A percentile compares a stretch with the other conserved stretches of the same genome.
phyloP scores from a whole-genome alignment of 2,113 vertebrate species.

The Scomber scombrus region DNA sequence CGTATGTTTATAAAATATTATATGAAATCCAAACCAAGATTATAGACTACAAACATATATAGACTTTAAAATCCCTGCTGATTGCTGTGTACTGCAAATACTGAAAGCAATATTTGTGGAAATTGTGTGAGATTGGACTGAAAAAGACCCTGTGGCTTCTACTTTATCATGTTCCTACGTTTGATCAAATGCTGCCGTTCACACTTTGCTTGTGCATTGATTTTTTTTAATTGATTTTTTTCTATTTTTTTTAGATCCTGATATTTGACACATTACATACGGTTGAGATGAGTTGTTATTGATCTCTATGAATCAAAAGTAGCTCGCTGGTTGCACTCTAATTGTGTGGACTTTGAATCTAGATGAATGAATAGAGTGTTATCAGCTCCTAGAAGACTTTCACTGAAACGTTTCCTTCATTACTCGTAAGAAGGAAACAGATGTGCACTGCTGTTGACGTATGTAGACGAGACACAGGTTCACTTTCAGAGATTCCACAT shows the following conservation, averaged over 20 bases:
- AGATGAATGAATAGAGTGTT: not conserved
- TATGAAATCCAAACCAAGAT: constrained; percentile 8
- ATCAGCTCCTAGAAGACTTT: constrained; percentile 9
- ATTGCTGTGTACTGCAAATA: not conserved
- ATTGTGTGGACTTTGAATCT: not conserved
- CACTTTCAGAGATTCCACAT: constrained; percentile 3
- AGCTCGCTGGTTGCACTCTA: constrained; percentile 27
- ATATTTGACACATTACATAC: not conserved
- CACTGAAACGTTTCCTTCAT: constrained; percentile 14
- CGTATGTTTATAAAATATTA: not conserved
- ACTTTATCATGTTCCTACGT: not conserved
- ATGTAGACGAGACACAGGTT: constrained; percentile 14
- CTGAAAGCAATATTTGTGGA: constrained; percentile 35
- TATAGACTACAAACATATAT: not conserved
- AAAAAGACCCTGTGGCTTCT: not conserved
- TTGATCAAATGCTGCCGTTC: constrained; percentile 20
- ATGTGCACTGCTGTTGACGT: constrained; percentile 30
- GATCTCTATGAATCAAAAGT: constrained; percentile 15
- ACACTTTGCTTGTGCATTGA: not conserved
- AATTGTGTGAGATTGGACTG: not conserved
- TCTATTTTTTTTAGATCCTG: constrained; percentile 1
- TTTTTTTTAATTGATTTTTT: not conserved
- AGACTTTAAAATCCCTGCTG: not conserved
- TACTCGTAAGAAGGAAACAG: not conserved
- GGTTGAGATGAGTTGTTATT: not conserved